Evolutionary conservation across 2,113 vertebrate genomes (phyloP).

Genomic region (Hucho hucho): DNA sequence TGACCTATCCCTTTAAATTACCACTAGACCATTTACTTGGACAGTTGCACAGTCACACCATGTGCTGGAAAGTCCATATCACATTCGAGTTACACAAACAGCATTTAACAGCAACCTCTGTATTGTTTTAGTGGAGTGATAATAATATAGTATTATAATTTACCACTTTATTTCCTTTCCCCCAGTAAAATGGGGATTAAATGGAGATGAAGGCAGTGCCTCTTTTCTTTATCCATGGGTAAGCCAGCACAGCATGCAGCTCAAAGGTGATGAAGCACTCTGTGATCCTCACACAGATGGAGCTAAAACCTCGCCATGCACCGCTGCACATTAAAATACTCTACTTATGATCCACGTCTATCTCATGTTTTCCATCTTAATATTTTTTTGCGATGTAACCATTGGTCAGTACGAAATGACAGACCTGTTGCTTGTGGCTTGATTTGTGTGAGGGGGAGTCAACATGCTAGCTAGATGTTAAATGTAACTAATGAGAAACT

Average conservation of each 20-base stretch:
- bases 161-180: conserved; percentile 22
- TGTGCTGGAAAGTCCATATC: too few species aligned
- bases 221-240: conserved; percentile 45
- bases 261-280: conserved; percentile 32
- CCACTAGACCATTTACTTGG: too few species aligned
- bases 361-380: too few species aligned
- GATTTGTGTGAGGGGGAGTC: too few species aligned
- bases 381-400: too few species aligned
- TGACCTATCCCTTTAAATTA: too few species aligned
- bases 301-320: neutral
- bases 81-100: too few species aligned
- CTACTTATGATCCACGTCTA: too few species aligned
- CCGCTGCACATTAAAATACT: conserved; percentile 1
- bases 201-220: conserved; percentile 55
- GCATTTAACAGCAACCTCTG: neutral
- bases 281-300: conserved; percentile 26
- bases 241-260: conserved; percentile 31
- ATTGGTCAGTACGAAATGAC: neutral
- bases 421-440: neutral
- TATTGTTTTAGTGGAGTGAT: conserved; percentile 1
- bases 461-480: too few species aligned
- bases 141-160: conserved; percentile 21
- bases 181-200: conserved; percentile 57
- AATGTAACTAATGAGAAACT: too few species aligned
- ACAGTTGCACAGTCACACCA: too few species aligned